Base-by-base conservation (phyloP, 1,140 invertebrate species). In the Drosophila mayri region DNA sequence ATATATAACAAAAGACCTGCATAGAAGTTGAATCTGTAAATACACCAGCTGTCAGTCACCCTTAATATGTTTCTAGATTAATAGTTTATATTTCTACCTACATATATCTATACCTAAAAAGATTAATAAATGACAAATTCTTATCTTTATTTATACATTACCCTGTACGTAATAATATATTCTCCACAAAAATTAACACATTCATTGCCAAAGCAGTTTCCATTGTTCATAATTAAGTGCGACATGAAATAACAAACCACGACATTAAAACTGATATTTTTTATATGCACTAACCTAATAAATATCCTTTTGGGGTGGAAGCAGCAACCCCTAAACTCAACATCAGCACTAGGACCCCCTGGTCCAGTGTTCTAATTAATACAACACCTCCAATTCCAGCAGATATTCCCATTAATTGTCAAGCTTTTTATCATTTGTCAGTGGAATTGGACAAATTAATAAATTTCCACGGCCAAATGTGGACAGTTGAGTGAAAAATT, bases 401-500 rank as follows among this genome's bases (percentile, higher is more conserved):
- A 66, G 38, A 58, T 74, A 74, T 46, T 63, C 72, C 44, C 76
- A 74, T 87, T 77, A 79, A 77, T 87, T 88, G 76, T 79, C 63
- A 68, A 90, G 85, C 85, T 90, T 88, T 88, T 90, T 90, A 88
- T 88, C 84, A 88, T 88, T 88, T 88, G 84, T 88, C 84, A 88
- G 77, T 67, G 58, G 37, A 88, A 88, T 88, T 88, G 77, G 78
- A 81, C 81, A 88, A 88, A 88, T 88, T 88, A 84, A 88, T 90
- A 88, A 90, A 88, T 88, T 78, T 88, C 76, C 81, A 71, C 71
- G 77, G 65, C 64, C 59, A 78, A 85, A 85, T 86, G 82, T 81
- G 79, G 85, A 88, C 83, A 87, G 84, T 88, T 87, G 80, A 87
- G 84, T 87, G 80, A 87, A 87, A 87, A 88, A 88, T 87, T 88